These are phyloP conservation scores for Chelmon rostratus DNA, from an alignment of 2,797 vertebrate genomes.

Conservation along the genomic window DNA sequence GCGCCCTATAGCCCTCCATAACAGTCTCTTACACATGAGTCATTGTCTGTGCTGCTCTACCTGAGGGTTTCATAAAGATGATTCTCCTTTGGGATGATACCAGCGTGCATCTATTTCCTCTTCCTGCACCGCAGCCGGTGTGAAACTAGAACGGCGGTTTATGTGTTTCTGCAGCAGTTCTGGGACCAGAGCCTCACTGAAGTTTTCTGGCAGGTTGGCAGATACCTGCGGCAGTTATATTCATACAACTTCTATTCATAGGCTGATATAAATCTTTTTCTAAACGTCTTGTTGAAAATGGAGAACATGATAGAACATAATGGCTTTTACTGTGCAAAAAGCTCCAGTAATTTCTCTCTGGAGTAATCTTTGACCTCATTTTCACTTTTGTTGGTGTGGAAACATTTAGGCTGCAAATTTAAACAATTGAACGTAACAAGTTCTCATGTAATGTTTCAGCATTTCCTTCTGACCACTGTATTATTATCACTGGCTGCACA, in stretches of 20 bases:
- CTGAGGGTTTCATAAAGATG: conserved; percentile 73
- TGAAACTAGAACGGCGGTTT: conserved; percentile 65
- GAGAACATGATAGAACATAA: conserved; percentile 40
- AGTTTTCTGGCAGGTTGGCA: conserved; percentile 61
- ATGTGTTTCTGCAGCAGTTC: conserved; percentile 58
- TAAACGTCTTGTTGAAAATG: conserved; percentile 50
- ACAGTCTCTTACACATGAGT: conserved; percentile 61
- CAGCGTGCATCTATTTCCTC: conserved; percentile 64
- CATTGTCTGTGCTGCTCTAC: conserved; percentile 61
- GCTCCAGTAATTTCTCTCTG: conserved; percentile 38
- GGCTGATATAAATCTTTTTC: conserved; percentile 53
- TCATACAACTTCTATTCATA: conserved; percentile 54
- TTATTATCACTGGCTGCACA: conserved; percentile 15
- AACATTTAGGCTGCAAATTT: conserved; percentile 28
- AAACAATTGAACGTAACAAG: conserved; percentile 11
- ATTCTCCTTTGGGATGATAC: conserved; percentile 69
- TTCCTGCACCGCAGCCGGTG: conserved; percentile 42
- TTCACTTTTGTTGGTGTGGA: conserved; percentile 40
- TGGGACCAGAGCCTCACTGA: conserved; percentile 55
- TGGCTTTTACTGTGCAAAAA: conserved; percentile 39
- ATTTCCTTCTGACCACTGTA: neutral
- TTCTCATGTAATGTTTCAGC: neutral
- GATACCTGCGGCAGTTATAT: conserved; percentile 59
- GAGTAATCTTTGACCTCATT: conserved; percentile 34
- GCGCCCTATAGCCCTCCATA: conserved; percentile 57